Base-by-base conservation (phyloP, 2,113 vertebrate genomes). In the Salminus brasiliensis region DNA sequence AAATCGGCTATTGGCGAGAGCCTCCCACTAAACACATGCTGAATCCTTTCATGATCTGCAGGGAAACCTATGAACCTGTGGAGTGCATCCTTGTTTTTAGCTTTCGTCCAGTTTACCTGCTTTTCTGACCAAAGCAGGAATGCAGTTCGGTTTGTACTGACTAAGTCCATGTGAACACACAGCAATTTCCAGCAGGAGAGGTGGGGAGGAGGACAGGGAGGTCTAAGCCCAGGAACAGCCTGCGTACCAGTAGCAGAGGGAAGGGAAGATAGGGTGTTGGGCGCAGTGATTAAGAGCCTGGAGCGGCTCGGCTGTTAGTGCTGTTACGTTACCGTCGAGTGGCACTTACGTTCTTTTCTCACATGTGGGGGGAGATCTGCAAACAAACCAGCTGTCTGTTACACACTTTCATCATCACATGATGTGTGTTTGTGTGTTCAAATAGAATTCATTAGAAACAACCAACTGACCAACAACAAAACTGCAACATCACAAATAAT, bases 341-440 rank as follows among this genome's bases (percentile, higher is more conserved):
- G 87, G 74, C 92, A 98, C 97, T 97, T 97, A 97, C 96, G 90
- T 95, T 93, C 88, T 90, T 82, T 92, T 92, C 81, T 95, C 93
- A 94, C 91, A 91, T 95, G 92, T 88, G 93, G 90, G 73, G 91
- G 85, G 91, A 88, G 92, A 96, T 94, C 96, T 98, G 96, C 88
- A 94, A 96, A 94, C 88, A 95, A 94, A 97, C 86, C 94, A 63
- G 23, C 23, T n/a, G 47, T 21, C 60, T 0, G 52, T 70, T 34
- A 45, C 29, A 63, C 43, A 47, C 32, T 60, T 60, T 45, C 72
- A 74, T 34, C 57, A 23, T 6, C 41, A 41, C 25, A 76, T 18
- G 59, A 13, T 29, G 25, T 23, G 3, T 43, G 32, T 57, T 4
- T 39, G 36, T 39, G 36, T 39, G 36, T 57, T 66, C 32, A 66